A percentile compares a stretch with the other conserved stretches of the same genome.
Evolutionary conservation across 2,888 invertebrate genomes (phyloP).

Genomic region (Sinhomidia bicolor): DNA sequence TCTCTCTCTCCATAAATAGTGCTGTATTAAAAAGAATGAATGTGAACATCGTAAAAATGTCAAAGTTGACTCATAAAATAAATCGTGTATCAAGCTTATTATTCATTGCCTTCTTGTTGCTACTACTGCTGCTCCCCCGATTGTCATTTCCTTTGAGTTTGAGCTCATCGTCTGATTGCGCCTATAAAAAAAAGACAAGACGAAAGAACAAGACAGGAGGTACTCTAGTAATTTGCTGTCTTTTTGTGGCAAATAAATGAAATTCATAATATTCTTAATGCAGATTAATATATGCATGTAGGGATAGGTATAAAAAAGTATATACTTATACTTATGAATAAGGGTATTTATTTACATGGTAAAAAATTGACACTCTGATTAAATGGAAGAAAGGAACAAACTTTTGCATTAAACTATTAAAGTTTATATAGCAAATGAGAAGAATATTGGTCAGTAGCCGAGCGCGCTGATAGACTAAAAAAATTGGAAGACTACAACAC

Average conservation of each 20-base stretch:
- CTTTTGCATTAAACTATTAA: too few relatives aligned
- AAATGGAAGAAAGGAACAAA: too few relatives aligned
- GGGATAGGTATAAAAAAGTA: not conserved
- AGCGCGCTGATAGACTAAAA: too few relatives aligned
- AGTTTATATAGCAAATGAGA: too few relatives aligned
- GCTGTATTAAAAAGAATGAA: conserved; percentile 61
- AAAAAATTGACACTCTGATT: too few relatives aligned
- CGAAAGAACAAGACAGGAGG: not conserved
- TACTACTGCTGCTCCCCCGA: conserved; percentile 31
- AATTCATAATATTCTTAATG: not conserved
- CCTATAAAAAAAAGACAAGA: not conserved
- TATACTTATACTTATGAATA: too few relatives aligned
- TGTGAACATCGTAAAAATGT: conserved; percentile 74
- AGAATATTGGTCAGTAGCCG: conserved; percentile 43
- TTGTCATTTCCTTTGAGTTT: conserved; percentile 25
- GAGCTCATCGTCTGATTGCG: not conserved
- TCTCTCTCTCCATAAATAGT: conserved; percentile 17
- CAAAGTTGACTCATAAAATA: conserved; percentile 78
- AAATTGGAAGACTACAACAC: too few relatives aligned
- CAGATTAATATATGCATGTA: not conserved
- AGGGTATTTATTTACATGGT: too few relatives aligned
- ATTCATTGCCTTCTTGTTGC: conserved; percentile 23
- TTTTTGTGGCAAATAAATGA: not conserved
- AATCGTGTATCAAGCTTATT: conserved; percentile 72
- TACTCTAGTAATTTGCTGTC: not conserved